Evolutionary conservation across 2,113 vertebrate genomes (phyloP).

Genomic region (Telmatochromis sp.): DNA sequence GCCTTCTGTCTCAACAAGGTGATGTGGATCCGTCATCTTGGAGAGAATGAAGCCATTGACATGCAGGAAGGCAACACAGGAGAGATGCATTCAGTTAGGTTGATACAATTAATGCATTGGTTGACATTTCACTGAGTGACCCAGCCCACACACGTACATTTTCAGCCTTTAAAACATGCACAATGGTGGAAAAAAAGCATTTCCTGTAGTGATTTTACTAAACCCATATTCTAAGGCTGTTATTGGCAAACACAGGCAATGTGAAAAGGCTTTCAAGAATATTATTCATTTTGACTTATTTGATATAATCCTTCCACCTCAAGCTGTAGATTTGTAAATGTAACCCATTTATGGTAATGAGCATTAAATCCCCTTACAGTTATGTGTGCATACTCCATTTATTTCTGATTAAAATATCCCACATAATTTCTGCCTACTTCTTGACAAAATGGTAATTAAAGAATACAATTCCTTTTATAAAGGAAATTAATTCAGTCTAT

Average conservation of each 20-base stretch:
- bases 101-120: neutral
- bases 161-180: slow-evolving; percentile 8
- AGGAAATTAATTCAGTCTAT: slow-evolving; percentile 30
- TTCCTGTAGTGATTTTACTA: neutral
- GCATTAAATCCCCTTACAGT: slow-evolving; percentile 57
- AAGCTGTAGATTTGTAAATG: slow-evolving; percentile 39
- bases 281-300: slow-evolving; percentile 13
- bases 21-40: neutral
- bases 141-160: neutral
- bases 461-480: slow-evolving; percentile 41
- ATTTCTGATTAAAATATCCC: slow-evolving; percentile 57
- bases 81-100: neutral
- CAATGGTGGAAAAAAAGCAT: neutral
- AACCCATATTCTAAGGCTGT: neutral
- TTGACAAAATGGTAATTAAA: slow-evolving; percentile 50
- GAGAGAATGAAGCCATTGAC: neutral
- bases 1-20: neutral
- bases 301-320: slow-evolving; percentile 37
- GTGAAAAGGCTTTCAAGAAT: neutral
- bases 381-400: slow-evolving; percentile 48
- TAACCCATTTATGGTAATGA: slow-evolving; percentile 54
- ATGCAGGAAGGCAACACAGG: neutral
- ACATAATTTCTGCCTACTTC: slow-evolving; percentile 21
- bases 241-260: neutral
- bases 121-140: neutral